phyloP scores from a whole-genome alignment of 1,140 invertebrate genomes.

The Ceratosolen fusciceps region DNA sequence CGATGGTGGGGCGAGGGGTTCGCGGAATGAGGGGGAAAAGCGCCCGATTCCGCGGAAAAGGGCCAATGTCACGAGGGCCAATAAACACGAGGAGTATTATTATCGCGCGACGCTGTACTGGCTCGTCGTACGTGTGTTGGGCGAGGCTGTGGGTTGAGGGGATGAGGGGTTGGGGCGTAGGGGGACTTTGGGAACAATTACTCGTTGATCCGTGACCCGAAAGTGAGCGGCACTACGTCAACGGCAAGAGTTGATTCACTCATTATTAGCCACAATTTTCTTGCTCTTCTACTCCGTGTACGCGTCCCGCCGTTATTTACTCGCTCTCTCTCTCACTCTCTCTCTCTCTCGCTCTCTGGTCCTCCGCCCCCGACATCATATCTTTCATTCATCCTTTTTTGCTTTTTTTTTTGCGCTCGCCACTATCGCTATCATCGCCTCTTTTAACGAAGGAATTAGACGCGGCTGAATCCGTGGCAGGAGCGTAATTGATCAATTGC shows the following conservation, averaged over 20 bases:
- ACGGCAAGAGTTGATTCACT: conserved; percentile 61
- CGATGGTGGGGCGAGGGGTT: too few relatives aligned
- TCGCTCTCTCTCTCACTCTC: conserved; percentile 23
- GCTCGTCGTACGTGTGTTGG: too few relatives aligned
- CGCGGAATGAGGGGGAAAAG: too few relatives aligned
- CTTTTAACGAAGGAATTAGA: conserved; percentile 59
- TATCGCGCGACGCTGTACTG: too few relatives aligned
- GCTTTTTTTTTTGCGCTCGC: too few relatives aligned
- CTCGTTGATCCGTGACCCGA: conserved; percentile 65
- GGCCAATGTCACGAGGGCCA: neutral
- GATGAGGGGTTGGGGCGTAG: neutral
- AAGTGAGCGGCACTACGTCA: conserved; percentile 51
- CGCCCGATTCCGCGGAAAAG: neutral
- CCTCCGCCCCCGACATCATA: too few relatives aligned
- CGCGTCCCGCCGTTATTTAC: conserved; percentile 32
- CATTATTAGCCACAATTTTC: conserved; percentile 55
- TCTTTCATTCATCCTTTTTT: conserved; percentile 53
- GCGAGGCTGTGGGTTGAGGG: too few relatives aligned
- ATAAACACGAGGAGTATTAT: too few relatives aligned
- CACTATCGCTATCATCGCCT: neutral
- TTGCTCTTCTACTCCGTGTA: conserved; percentile 47
- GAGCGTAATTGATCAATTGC: conserved; percentile 56
- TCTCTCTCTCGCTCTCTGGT: neutral
- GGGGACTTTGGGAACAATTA: conserved; percentile 53
- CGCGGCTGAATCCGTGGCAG: conserved; percentile 56